These are phyloP conservation scores for Notodonta ziczac DNA, from an alignment of 2,888 invertebrate species.

Conservation along the genomic window DNA sequence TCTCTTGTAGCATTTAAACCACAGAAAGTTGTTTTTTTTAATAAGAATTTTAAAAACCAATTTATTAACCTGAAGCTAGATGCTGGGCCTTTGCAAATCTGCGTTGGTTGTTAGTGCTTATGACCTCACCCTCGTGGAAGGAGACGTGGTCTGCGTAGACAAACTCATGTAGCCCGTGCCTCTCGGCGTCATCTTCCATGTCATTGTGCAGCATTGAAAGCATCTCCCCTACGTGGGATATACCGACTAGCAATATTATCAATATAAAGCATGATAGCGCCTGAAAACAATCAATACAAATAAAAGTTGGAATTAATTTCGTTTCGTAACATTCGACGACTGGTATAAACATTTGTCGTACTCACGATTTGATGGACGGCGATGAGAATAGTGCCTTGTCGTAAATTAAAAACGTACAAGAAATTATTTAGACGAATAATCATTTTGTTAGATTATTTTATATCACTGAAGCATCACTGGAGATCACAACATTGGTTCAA, in stretches of 20 bases:
- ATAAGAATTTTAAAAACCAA: too few relatives aligned
- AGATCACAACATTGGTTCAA: constrained; percentile 65
- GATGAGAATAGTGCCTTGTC: constrained; percentile 81
- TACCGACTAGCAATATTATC: constrained; percentile 75
- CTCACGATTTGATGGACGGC: constrained; percentile 84
- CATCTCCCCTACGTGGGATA: constrained; percentile 79
- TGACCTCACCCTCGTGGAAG: constrained; percentile 69
- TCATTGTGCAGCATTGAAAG: constrained; percentile 77
- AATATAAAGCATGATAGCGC: constrained; percentile 78
- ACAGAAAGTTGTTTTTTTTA: too few relatives aligned
- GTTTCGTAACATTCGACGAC: not conserved
- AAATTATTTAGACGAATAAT: constrained; percentile 78
- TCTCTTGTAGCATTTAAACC: too few relatives aligned
- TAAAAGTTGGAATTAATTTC: not conserved
- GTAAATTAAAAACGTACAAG: constrained; percentile 80
- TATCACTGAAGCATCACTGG: constrained; percentile 50
- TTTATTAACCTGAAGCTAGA: constrained; percentile 70
- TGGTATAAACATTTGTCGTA: constrained; percentile 33
- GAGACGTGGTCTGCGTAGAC: constrained; percentile 62
- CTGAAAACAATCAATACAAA: constrained; percentile 48
- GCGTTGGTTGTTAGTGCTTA: constrained; percentile 78
- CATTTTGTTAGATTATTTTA: constrained; percentile 69
- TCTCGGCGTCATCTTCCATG: constrained; percentile 80
- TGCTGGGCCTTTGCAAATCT: constrained; percentile 79
- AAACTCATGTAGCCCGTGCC: constrained; percentile 70